Evolutionary conservation across 2,888 invertebrate genomes (phyloP), one percentile per base, ranked within the genome.

Genomic region (Drosophila picticornis): DNA sequence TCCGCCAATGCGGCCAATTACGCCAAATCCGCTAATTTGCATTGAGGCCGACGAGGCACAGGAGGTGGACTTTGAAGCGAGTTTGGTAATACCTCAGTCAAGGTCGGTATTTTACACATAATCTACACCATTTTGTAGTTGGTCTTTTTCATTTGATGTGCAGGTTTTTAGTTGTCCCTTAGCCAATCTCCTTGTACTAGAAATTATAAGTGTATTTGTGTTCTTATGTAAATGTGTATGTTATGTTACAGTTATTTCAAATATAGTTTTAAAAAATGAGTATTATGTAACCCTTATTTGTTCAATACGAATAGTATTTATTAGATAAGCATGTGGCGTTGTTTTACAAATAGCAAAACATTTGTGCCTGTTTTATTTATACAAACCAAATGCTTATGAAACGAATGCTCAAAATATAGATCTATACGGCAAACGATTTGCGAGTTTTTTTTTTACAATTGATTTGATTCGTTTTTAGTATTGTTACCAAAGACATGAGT

Each of bases 1-100:
- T 25, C 91, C 91, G 4, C 92, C 92, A 0, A 36, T 91, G 56
- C 92, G 91, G 27, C 87, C 92, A 2, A 91, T 94, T 3, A 94
- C 94, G 5, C 94, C 94, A 29, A 95, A 95, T 5, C 96, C 96
- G 0, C 95, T 96, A 90, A 93, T 93, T 53, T 92, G 90, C 71
- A 83, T 93, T 66, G 85, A 92, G 66, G 84, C 83, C 7, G 84
- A 91, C 59, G 84, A 76, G 40, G 85, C 73, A 3, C 73, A 66
- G 38, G 63, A 81, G 55, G 32, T 68, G 19, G 22, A 95, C 34
- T 25, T 57, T 5, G 75, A 81, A 29, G 69, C 60, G 19, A 60
- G 58, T 50, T 53, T 74, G 95, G 19, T 95, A 22, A 73, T 67
- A 95, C 85, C 84, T 46, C 67, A 81, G 65, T 77, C 91, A 81